Percentiles rank a stretch among this genome's conserved stretches.
Evolutionary conservation across 2,888 invertebrate genomes (phyloP).

Genomic region (Notodonta ziczac): DNA sequence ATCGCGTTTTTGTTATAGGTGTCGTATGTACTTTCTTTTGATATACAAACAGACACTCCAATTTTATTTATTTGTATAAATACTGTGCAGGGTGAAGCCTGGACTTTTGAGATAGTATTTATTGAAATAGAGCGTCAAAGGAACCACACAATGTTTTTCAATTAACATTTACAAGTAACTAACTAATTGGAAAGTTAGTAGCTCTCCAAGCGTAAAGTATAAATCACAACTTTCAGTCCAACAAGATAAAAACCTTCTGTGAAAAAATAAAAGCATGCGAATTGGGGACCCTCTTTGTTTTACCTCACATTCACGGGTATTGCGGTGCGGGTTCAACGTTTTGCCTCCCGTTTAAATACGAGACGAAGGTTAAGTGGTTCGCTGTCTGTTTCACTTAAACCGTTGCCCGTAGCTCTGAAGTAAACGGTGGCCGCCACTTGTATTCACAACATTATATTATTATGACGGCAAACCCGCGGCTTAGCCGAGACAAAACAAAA

Average conservation of each 20-base stretch:
- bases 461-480: constrained; percentile 55
- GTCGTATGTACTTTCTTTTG: no score
- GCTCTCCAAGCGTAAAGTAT: not conserved
- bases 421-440: constrained; percentile 61
- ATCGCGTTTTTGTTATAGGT: no score
- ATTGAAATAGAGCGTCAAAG: not conserved
- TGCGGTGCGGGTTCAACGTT: constrained; percentile 60
- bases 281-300: constrained; percentile 37
- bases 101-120: constrained; percentile 21
- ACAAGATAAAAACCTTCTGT: constrained; percentile 19
- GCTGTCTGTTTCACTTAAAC: constrained; percentile 78
- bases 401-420: constrained; percentile 59
- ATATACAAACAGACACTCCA: no score
- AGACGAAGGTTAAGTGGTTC: constrained; percentile 77
- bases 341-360: constrained; percentile 71
- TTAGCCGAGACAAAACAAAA: constrained; percentile 57
- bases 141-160: no score
- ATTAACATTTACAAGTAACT: no score
- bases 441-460: constrained; percentile 64
- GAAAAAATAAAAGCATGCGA: constrained; percentile 32
- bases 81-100: constrained; percentile 21
- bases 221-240: not conserved
- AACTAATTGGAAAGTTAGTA: no score
- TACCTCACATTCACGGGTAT: constrained; percentile 33
- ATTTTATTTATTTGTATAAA: no score